A percentile compares a stretch with the other conserved stretches of the same genome.
Conservation (phyloP, 2,113 vertebrate species). For the Plecotus auritus region DNA sequence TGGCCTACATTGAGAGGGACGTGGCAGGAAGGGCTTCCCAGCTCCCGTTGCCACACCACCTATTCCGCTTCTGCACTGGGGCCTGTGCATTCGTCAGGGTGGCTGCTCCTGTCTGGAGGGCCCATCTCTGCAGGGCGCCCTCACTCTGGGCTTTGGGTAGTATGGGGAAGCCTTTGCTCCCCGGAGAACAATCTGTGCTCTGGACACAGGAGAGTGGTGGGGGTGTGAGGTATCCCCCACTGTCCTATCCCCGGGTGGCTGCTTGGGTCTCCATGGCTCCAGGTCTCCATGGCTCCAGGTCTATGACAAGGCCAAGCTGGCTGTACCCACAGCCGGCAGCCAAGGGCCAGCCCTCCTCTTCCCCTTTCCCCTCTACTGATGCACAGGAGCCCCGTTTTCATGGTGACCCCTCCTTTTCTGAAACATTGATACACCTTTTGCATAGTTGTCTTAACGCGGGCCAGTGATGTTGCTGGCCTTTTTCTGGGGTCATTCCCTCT, state of each 20-base stretch:
- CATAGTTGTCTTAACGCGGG: background rate
- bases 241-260: too few species aligned
- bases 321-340: background rate
- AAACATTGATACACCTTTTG: background rate
- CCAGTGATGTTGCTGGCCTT: background rate
- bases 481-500: background rate
- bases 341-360: background rate
- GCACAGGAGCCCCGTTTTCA: background rate
- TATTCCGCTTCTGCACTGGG: background rate
- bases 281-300: background rate
- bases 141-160: background rate
- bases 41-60: background rate
- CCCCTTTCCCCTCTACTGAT: background rate
- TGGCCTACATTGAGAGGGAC: background rate
- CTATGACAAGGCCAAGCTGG: background rate
- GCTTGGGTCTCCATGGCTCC: background rate
- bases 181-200: background rate
- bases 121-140: background rate
- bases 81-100: background rate
- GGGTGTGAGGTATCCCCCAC: too few species aligned
- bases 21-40: background rate
- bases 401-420: background rate
- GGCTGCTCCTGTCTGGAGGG: background rate
- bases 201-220: background rate
- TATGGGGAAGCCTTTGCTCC: background rate